A percentile compares a stretch with the other conserved stretches of the same genome.
These are phyloP conservation scores for Augochlorella aurata DNA, from an alignment of 2,888 invertebrate genomes.

Conservation along the genomic window DNA sequence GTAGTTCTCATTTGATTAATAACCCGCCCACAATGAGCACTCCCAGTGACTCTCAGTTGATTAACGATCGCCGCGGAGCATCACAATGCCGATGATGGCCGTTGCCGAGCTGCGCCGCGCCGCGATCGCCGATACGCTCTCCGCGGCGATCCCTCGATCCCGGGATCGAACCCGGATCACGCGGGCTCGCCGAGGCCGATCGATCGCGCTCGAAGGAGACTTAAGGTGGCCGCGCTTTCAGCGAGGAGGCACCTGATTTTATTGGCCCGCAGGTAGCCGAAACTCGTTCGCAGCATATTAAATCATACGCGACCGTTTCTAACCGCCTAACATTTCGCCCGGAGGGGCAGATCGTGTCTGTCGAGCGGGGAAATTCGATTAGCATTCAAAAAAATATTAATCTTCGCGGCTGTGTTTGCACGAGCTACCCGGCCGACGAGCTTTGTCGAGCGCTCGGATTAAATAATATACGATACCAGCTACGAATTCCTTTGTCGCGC, in stretches of 20 bases:
- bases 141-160: slow-evolving; percentile 22
- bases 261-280: slow-evolving; percentile 57
- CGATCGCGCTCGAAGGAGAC: neutral
- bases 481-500: neutral
- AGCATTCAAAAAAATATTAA: slow-evolving; percentile 43
- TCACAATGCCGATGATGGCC: slow-evolving; percentile 70
- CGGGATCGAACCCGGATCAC: slow-evolving; percentile 48
- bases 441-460: neutral
- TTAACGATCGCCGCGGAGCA: slow-evolving; percentile 75
- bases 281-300: slow-evolving; percentile 63
- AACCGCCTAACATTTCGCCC: slow-evolving; percentile 55
- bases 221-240: slow-evolving; percentile 24
- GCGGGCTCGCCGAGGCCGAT: neutral
- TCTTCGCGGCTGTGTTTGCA: slow-evolving; percentile 29
- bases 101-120: slow-evolving; percentile 31
- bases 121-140: slow-evolving; percentile 54
- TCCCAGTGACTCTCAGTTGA: slow-evolving; percentile 81
- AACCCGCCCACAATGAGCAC: slow-evolving; percentile 79
- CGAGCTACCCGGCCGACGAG: slow-evolving; percentile 11
- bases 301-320: slow-evolving; percentile 62
- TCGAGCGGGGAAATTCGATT: slow-evolving; percentile 31
- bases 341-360: slow-evolving; percentile 29
- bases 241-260: slow-evolving; percentile 62
- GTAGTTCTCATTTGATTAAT: slow-evolving; percentile 82
- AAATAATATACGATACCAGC: slow-evolving; percentile 14